Evolutionary conservation across 2,888 invertebrate genomes (phyloP).

Genomic region (Eutolmus rufibarbis): DNA sequence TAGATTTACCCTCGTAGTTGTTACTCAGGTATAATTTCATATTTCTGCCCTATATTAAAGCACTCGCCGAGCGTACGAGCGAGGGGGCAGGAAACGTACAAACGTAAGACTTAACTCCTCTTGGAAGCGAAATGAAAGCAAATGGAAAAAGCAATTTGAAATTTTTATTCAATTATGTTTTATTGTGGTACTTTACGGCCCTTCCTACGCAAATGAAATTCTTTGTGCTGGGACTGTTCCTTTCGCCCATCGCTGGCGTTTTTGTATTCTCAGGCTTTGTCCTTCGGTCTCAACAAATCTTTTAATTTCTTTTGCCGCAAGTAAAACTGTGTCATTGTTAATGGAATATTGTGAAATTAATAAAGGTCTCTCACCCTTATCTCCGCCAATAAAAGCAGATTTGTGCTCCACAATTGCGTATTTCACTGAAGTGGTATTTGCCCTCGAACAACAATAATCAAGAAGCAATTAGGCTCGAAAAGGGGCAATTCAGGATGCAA

Average conservation of each 20-base stretch:
- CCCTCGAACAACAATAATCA: not conserved
- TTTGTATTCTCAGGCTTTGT: not conserved
- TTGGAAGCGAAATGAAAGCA: not conserved
- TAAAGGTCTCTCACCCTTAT: not conserved
- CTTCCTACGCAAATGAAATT: not conserved
- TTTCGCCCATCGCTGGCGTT: not conserved
- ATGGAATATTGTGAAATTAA: not conserved
- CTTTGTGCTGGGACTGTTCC: not conserved
- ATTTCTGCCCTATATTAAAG: not conserved
- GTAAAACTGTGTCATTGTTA: not conserved
- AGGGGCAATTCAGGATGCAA: not conserved
- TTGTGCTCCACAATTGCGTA: not conserved
- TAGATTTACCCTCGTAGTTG: not conserved
- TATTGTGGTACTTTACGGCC: not conserved
- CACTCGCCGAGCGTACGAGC: not conserved
- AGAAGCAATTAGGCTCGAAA: not conserved
- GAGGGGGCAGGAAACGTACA: not conserved
- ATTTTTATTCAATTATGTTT: constrained; percentile 1
- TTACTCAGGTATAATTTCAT: not conserved
- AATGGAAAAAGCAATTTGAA: constrained; percentile 14
- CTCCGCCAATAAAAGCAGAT: not conserved
- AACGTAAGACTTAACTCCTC: not conserved
- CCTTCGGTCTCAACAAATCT: not conserved
- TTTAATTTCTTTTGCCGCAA: not conserved
- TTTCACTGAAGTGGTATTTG: not conserved